phyloP scores from a whole-genome alignment of 2,888 invertebrate genomes.

The Tetragonisca angustula region DNA sequence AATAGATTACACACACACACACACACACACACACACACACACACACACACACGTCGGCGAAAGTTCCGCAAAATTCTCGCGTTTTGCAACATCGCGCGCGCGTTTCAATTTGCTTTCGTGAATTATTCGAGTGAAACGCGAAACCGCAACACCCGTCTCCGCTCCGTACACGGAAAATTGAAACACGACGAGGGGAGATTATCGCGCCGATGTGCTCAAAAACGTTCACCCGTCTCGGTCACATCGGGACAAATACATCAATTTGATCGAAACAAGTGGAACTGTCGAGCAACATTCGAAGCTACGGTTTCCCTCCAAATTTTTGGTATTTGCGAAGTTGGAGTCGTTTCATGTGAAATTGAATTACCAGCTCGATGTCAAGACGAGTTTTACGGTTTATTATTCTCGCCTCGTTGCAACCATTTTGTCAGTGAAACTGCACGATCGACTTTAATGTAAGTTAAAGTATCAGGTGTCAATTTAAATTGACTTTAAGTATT shows the following conservation, averaged over 20 bases:
- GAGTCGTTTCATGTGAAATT: too few relatives aligned
- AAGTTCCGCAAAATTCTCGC: not conserved
- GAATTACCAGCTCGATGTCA: too few relatives aligned
- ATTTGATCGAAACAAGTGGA: too few relatives aligned
- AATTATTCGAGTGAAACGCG: not conserved
- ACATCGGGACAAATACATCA: not conserved
- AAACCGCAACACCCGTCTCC: not conserved
- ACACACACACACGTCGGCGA: not conserved
- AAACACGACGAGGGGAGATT: not conserved
- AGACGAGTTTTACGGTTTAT: too few relatives aligned
- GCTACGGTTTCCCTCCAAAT: not conserved
- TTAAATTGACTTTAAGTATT: too few relatives aligned
- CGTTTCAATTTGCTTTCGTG: not conserved
- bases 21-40: too few relatives aligned
- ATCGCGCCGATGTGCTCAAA: not conserved
- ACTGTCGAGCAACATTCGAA: not conserved
- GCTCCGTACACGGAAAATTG: not conserved
- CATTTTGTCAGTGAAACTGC: too few relatives aligned
- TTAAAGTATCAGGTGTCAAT: too few relatives aligned
- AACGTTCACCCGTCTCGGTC: not conserved
- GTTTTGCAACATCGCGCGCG: not conserved
- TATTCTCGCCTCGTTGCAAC: too few relatives aligned
- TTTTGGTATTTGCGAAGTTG: not conserved
- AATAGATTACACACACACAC: slow-evolving; percentile 4
- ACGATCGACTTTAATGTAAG: too few relatives aligned